A percentile compares a stretch with the other conserved stretches of the same genome.
phyloP scores from a whole-genome alignment of 2,113 vertebrate species.

The Montifringilla adamsi region DNA sequence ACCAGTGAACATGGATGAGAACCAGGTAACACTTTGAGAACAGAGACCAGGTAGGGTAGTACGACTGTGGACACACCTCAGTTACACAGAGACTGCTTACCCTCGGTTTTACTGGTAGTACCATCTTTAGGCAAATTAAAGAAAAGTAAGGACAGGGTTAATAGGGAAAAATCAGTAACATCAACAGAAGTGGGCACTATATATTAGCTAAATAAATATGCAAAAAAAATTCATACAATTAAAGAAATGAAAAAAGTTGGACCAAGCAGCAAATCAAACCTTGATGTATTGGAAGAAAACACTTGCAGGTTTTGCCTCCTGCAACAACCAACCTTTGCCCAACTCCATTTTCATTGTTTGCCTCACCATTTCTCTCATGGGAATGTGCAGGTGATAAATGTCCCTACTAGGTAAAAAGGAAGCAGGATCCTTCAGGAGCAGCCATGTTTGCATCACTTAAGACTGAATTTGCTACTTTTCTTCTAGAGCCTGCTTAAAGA shows the following conservation, averaged over 20 bases:
- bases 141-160: constrained; percentile 81
- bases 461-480: not conserved
- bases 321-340: not conserved
- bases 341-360: not conserved
- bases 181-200: constrained; percentile 67
- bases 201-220: constrained; percentile 68
- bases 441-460: not conserved
- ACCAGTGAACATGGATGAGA: constrained; percentile 74
- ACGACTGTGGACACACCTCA: constrained; percentile 74
- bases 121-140: constrained; percentile 94
- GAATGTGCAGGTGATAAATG: not conserved
- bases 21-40: constrained; percentile 72
- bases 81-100: constrained; percentile 88
- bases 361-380: not conserved
- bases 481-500: not conserved
- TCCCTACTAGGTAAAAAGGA: not conserved
- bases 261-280: constrained; percentile 51
- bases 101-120: constrained; percentile 91
- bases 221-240: constrained; percentile 43
- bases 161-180: constrained; percentile 81
- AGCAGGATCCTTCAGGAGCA: not conserved
- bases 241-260: constrained; percentile 37
- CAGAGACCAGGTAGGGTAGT: constrained; percentile 61
- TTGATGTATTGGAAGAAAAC: not conserved
- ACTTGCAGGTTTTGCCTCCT: not conserved